Base-by-base conservation (phyloP, 2,888 invertebrate genomes). In the Leucophenga montana region DNA sequence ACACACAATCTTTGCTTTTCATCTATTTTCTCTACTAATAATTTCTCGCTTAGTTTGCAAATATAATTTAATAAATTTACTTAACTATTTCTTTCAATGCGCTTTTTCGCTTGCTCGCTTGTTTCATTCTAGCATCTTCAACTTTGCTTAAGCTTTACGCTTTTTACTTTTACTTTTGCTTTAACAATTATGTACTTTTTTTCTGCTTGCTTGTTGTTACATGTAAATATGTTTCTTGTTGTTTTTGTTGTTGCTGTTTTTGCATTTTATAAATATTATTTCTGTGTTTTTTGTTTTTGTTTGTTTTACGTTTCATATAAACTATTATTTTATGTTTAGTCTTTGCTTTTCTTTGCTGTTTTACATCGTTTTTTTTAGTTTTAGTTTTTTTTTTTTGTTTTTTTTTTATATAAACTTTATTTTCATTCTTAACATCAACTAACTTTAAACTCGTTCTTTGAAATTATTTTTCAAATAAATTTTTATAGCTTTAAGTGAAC, bases 261-360 rank as follows among this genome's bases (percentile, higher is more conserved):
- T 65, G 13, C 61, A 5, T 54, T 68, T 57, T 65, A 27, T 46
- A 64, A 39, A 59, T 65, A 62, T 39, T 39, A n/a, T n/a, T n/a
- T n/a, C n/a, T n/a, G n/a, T n/a, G n/a, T n/a, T n/a, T n/a, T n/a
- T n/a, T n/a, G n/a, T 53, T 57, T 57, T 59, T 64, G 48, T 59
- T 64, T 33, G 71, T 74, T 66, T 67, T 73, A 72, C 67, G 72
- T 68, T 71, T 72, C 68, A 56, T 80, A 77, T 77, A 76, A 27
- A 76, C 78, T 84, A 80, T 74, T 72, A 73, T 76, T 74, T 80
- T 80, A 77, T 77, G 74, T 78, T 81, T 77, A 76, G 79, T 82
- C 79, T 84, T 80, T 79, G 81, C 79, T 80, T 82, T 79, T 77
- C 78, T 78, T 80, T 71, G 77, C 76, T 82, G 56, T 79, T 71